Base-by-base conservation (phyloP, 2,113 vertebrate genomes). In the Apistogramma diplotaenia region DNA sequence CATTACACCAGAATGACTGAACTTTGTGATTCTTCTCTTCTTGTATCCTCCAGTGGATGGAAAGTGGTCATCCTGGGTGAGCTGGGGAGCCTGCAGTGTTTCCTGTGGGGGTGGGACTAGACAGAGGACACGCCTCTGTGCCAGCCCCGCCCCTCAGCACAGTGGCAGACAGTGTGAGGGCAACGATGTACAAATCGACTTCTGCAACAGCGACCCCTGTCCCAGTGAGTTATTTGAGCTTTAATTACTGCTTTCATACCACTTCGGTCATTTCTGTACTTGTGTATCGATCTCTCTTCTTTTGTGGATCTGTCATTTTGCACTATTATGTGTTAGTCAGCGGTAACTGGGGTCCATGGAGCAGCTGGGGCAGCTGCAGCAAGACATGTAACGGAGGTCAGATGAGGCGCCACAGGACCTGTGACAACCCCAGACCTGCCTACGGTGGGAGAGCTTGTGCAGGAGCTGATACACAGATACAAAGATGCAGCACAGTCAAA, bases 271-370 rank as follows among this genome's bases (percentile, higher is more conserved):
- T 49, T 67, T 49, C 23, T 29, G 1, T 40, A 19, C 19, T 4
- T 29, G 4, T 0, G 10, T 9, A 11, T 33, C 7, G 31, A 18
- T 25, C 13, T 46, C 65, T 33, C 35, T 54, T 40, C 16, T 61
- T 37, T 72, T 56, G 12, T 23, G 3, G 19, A 13, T 72, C 19
- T 11, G 4, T 61, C 16, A 74, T 27, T 31, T 46, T 60, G 60
- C 15, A 37, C 40, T 15, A 0, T 21, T 89, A 1, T 15, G 79
- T 85, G 3, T 80, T 85, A 99, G 98, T 96, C 76, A 96, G 94
- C 13, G 98, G 98, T 43, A 97, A 95, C 95, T 99, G 98, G 98
- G 96, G 96, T 46, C 95, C 96, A 0, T 99, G 98, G 98, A 97
- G 95, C 51, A 94, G 91, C 21, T 99, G 98, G 98, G 97, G 97